Base-by-base conservation (phyloP, 2,888 invertebrate genomes). In the Synergus laeviventris region DNA sequence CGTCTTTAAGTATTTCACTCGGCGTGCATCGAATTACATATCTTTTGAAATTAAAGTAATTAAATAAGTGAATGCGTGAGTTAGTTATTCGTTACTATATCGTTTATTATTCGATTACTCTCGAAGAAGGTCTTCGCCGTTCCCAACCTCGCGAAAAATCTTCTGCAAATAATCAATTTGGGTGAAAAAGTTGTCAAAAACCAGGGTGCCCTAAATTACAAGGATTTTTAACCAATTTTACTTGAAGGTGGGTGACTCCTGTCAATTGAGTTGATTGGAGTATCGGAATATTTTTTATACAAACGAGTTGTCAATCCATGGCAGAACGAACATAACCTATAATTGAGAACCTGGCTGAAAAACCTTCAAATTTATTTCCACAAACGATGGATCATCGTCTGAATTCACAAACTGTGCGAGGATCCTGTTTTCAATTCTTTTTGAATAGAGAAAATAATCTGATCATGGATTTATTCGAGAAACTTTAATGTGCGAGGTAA, bases 1-100 rank as follows among this genome's bases (percentile, higher is more conserved):
- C 74, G 85, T 84, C 81, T 79, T 62, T 75, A 59, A 80, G 73
- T 73, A 82, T 79, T 78, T 76, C 49, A 24, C 54, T 74, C 38
- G 21, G 36, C 14, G 75, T 49, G 77, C 14, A 49, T 77, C 77
- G 61, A 64, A 80, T 77, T 62, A 14, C 78, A 77, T 78, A 74
- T 75, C 74, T 75, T 76, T 77, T 14, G 2, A 59, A 76, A 75
- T 77, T 73, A 45, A 73, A 59, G 2, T 54, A 75, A 75, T 77
- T 73, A 45, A 73, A 59, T 42, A 38, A 70, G 16, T 31, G 18
- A 14, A n/a, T 49, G 49, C 49, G 49, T 70, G 70, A 70, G 70
- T 5, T 5, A 31, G 31, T 31, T 31, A 31, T 31, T 31, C 31
- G 31, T 31, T 31, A 31, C 49, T 70, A 70, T 49, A 45, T 70